Percentiles rank a stretch among this genome's conserved stretches.
phyloP scores from a whole-genome alignment of 2,113 vertebrate genomes.

The Butastur rufipennis region DNA sequence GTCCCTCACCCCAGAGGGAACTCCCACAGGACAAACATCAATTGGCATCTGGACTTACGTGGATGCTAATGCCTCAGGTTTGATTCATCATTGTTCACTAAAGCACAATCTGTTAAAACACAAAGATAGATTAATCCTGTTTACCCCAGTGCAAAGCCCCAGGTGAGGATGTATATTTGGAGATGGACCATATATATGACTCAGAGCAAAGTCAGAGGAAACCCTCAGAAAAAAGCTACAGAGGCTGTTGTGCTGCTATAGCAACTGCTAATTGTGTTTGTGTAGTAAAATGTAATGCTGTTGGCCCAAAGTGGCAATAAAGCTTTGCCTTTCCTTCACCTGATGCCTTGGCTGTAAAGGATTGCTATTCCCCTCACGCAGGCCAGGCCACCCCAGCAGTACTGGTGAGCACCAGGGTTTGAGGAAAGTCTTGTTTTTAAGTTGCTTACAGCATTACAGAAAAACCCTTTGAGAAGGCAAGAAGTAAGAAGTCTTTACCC shows the following conservation, averaged over 20 bases:
- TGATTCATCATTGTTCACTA: neutral
- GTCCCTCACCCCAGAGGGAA: neutral
- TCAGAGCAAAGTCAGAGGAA: neutral
- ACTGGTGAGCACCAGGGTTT: neutral
- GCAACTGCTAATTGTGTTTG: neutral
- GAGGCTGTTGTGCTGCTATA: neutral
- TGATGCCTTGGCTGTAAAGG: neutral
- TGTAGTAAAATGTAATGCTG: neutral
- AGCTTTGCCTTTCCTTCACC: neutral
- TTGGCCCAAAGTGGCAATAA: neutral
- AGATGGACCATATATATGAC: neutral
- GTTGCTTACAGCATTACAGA: neutral
- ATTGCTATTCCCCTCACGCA: accelerated
- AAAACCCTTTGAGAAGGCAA: neutral
- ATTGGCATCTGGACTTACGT: neutral
- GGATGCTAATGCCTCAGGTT: neutral
- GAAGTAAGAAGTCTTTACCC: neutral
- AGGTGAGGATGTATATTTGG: neutral
- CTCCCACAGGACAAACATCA: neutral
- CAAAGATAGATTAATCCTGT: neutral
- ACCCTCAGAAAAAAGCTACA: neutral
- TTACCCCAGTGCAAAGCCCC: neutral
- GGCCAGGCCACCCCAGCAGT: neutral
- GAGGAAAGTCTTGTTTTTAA: neutral
- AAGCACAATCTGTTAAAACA: neutral